Base-by-base conservation (phyloP, 2,888 invertebrate genomes). In the Coelinius sp. region DNA sequence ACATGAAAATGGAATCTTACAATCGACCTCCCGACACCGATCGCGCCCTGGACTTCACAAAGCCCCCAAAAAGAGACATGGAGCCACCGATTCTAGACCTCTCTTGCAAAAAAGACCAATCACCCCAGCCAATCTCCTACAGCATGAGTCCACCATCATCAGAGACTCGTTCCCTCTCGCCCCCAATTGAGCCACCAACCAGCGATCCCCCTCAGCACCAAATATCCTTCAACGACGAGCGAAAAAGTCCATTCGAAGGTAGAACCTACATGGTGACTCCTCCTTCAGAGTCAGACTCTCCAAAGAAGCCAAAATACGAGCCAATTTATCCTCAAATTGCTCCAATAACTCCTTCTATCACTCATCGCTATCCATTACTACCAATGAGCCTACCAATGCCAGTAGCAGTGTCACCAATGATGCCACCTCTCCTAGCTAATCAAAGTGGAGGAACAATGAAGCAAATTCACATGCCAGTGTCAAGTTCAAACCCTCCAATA, bases 201-300 rank as follows among this genome's bases (percentile, higher is more conserved):
- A 59, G 22, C 5, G 67, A 70, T n/a, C 31, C 22, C 6, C n/a
- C 14, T 35, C 70, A 76, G 52, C 71, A 75, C 14, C 35, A 20
- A 1, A 59, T 64, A 17, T 62, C 59, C 3, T 74, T 52, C 10
- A 70, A 71, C 0, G 70, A 78, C 0, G 81, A 81, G n/a, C 71
- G 74, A 2, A 81, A 82, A 41, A 84, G 80, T 74, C 80, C 84
- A 0, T 79, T 79, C 31, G 80, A 79, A 56, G 78, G 63, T 8
- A 73, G 83, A 5, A 76, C 77, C 0, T 83, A 76, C 24, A 79
- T 84, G 79, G 78, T 84, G 22, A 85, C 85, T 0, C 84, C 85
- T 2, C 83, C 85, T 0, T 85, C 83, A 0, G 83, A 84, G n/a
- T 63, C 75, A 0, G 82, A 84, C 14, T 85, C 84, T 0, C 83